phyloP scores from a whole-genome alignment of 2,888 invertebrate species.

The Empis stercorea region DNA sequence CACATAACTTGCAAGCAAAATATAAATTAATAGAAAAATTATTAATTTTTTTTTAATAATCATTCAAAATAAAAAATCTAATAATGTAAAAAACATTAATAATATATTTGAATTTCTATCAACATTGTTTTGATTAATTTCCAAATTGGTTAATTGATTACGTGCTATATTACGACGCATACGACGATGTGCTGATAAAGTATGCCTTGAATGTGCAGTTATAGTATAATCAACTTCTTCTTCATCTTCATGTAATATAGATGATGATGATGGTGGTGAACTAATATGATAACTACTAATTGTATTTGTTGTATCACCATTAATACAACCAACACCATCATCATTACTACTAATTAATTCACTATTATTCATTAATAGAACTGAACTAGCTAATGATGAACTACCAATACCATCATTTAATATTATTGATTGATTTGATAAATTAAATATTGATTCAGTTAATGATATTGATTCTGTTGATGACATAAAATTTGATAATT shows the following conservation, averaged over 20 bases:
- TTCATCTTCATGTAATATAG: constrained; percentile 13
- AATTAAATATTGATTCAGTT: not conserved
- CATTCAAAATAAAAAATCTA: not conserved
- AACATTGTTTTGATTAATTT: not conserved
- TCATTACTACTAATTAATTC: not conserved
- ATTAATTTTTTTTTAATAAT: no score
- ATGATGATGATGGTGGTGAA: not conserved
- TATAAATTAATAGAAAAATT: no score
- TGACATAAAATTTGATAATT: not conserved
- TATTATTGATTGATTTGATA: constrained; percentile 4
- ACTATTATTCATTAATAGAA: not conserved
- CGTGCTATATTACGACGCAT: constrained; percentile 11
- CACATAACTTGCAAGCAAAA: no score
- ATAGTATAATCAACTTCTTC: constrained; percentile 20
- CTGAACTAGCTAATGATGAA: not conserved
- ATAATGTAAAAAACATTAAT: not conserved
- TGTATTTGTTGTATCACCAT: not conserved
- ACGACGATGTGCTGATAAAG: constrained; percentile 20
- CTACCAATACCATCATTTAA: constrained; percentile 1
- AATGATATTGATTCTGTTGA: not conserved
- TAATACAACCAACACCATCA: not conserved
- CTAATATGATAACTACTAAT: not conserved
- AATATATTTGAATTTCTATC: not conserved
- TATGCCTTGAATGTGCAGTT: constrained; percentile 25
- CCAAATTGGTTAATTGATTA: not conserved